Evolutionary conservation across 1,140 invertebrate species (phyloP), one percentile per base, ranked within the genome.

Genomic region (Sarcophaga peregrina): DNA sequence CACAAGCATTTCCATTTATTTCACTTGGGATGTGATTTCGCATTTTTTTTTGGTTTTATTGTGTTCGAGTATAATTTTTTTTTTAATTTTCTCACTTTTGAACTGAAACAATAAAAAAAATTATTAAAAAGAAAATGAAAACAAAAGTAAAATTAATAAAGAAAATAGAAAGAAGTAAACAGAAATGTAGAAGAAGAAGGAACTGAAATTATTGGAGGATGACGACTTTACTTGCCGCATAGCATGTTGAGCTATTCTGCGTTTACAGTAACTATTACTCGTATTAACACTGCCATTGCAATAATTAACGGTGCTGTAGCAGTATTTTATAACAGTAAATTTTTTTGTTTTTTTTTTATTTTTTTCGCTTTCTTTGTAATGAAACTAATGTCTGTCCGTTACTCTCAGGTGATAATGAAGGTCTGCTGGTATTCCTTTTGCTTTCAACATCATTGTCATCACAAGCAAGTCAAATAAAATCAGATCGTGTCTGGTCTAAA

Each of bases 161-260:
- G n/a, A 58, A 58, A 58, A 58, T 58, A 58, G n/a, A 37, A 37
- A 37, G 25, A 37, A 37, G 25, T 37, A 37, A 37, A 37, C 15
- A n/a, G 7, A 58, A 37, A 4, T 15, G 5, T 0, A 4, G n/a
- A n/a, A 15, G 15, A 58, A 58, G n/a, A 47, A 48, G 74, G 74
- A 76, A 76, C 74, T 76, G 15, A 76, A 76, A 1, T 47, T 47
- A 15, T 5, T 76, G 45, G 20, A 76, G 74, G 45, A 46, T 76
- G 13, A 76, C 74, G 74, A 5, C 47, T 76, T 76, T 76, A 48
- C 46, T n/a, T 17, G 54, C 54, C 15, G n/a, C 25, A 37, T 37
- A 37, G 25, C 25, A 37, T 37, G 25, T 4, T 37, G n/a, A 58
- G 54, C 54, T 58, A 13, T 58, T 15, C 54, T n/a, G n/a, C 6